Base-by-base conservation (phyloP, 2,797 vertebrate genomes). In the Arctocebus calabarensis region DNA sequence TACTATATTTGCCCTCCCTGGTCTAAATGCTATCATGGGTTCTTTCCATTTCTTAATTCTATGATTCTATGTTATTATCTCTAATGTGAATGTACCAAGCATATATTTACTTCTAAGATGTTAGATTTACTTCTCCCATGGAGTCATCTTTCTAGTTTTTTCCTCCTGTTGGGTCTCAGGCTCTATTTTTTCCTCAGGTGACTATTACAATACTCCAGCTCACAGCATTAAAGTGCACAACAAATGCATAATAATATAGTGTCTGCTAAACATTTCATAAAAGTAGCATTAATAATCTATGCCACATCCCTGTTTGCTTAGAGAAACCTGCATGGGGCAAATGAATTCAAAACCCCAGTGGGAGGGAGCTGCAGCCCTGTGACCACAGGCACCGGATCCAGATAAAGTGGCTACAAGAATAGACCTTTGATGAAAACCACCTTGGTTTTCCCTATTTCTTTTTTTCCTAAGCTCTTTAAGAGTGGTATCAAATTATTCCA, bases 401-500 rank as follows among this genome's bases (percentile, higher is more conserved):
- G 64, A 55, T 45, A 74, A 70, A 87, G 34, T 74, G n/a, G 40
- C 70, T 62, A 12, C 37, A 92, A 84, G 70, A 88, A 86, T 2
- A 95, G 55, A 82, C 25, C 14, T 92, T 84, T 62, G 59, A 91
- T 91, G 0, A 93, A 2, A 94, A 90, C 22, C 16, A 20, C 27
- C 22, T 86, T 45, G 52, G 34, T 83, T 94, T 68, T 20, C 62
- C 12, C 19, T 70, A 20, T 57, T 83, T 94, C 43, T 84, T 82
- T 34, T 61, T 52, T 68, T 83, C 82, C 32, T 40, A 20, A 86
- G 13, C 62, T 70, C 61, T n/a, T 64, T 52, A 77, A 91, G 8
- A 94, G 20, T 85, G 64, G 62, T 97, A 79, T 95, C 78, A 94
- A 94, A 97, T 97, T 97, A 95, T 94, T 97, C 94, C 61, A 92